These are phyloP conservation scores for Eupithecia inturbata DNA, from an alignment of 2,888 invertebrate species.

Conservation along the genomic window DNA sequence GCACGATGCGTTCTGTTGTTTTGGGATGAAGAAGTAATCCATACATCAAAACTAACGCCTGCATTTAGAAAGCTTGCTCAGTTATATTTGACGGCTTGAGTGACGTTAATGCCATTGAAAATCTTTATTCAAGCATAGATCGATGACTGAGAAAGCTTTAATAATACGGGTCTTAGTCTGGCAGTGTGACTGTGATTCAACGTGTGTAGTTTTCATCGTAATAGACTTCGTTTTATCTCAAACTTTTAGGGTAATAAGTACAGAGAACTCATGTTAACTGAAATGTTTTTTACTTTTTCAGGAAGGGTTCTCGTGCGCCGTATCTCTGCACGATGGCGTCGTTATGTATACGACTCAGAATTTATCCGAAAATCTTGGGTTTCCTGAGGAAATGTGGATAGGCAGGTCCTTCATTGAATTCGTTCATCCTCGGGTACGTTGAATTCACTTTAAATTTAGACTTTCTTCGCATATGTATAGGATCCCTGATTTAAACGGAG, in stretches of 20 bases:
- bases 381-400: slow-evolving; percentile 92
- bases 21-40: too few relatives aligned
- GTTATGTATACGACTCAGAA: slow-evolving; percentile 90
- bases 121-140: too few relatives aligned
- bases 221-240: too few relatives aligned
- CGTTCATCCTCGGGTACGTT: slow-evolving; percentile 88
- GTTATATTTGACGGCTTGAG: too few relatives aligned
- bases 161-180: too few relatives aligned
- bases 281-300: slow-evolving; percentile 54
- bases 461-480: not conserved
- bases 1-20: too few relatives aligned
- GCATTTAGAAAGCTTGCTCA: too few relatives aligned
- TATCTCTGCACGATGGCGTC: slow-evolving; percentile 93
- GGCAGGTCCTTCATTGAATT: slow-evolving; percentile 94
- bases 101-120: too few relatives aligned
- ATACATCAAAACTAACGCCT: too few relatives aligned
- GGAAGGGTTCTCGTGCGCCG: slow-evolving; percentile 91
- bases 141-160: too few relatives aligned
- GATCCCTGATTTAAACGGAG: not conserved
- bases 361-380: slow-evolving; percentile 88
- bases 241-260: not conserved
- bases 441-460: not conserved
- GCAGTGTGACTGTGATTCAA: too few relatives aligned
- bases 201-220: too few relatives aligned
- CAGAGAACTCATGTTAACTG: not conserved